These are phyloP conservation scores for Drosophila longiperda DNA, from an alignment of 2,888 invertebrate species.

Conservation along the genomic window DNA sequence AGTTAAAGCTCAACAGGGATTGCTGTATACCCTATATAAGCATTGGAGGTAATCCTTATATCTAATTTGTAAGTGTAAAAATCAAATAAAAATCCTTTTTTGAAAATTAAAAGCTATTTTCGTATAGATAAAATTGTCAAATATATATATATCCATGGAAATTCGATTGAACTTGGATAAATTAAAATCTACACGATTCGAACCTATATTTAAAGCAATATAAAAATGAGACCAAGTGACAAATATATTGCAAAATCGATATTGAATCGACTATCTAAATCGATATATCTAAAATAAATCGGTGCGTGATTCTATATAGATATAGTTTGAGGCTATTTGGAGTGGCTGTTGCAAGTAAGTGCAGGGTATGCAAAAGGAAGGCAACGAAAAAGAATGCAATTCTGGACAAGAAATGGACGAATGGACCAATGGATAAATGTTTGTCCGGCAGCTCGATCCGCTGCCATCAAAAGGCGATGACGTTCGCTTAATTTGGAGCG, in stretches of 20 bases:
- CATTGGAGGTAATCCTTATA: not conserved
- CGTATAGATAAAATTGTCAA: not conserved
- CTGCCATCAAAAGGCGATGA: conserved; percentile 79
- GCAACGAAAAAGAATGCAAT: conserved; percentile 24
- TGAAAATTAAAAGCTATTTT: not conserved
- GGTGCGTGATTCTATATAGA: not conserved
- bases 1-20: not conserved
- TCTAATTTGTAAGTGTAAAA: not conserved
- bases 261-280: not conserved
- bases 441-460: conserved; percentile 27
- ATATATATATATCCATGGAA: not conserved
- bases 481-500: conserved; percentile 81
- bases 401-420: conserved; percentile 19
- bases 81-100: not conserved
- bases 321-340: not conserved
- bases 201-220: not conserved
- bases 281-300: not conserved
- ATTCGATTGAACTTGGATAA: not conserved
- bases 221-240: not conserved
- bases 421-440: conserved; percentile 22
- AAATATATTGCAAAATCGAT: not conserved
- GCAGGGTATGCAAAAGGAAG: conserved; percentile 37
- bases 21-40: not conserved
- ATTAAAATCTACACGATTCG: not conserved
- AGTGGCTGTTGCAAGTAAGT: not conserved